Evolutionary conservation across 2,797 vertebrate species (phyloP).

Genomic region (Betta splendens): DNA sequence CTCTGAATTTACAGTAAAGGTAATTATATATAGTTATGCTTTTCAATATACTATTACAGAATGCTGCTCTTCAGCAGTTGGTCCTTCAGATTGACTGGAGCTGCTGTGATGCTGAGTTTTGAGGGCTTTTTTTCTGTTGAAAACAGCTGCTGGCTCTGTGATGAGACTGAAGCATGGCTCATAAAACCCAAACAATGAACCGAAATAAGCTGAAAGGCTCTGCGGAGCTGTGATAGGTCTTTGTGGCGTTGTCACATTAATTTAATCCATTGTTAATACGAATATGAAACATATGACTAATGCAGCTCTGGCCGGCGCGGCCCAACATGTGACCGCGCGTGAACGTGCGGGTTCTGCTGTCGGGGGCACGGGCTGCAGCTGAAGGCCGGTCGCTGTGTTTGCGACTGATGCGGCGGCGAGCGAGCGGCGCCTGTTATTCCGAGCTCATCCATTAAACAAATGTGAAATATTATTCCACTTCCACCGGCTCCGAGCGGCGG

Average conservation of each 20-base stretch:
- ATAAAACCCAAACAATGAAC: slow-evolving; percentile 15
- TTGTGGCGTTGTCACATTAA: background rate
- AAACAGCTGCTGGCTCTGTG: background rate
- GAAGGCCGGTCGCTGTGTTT: slow-evolving; percentile 51
- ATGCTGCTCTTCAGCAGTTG: too few species aligned
- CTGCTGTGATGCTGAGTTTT: slow-evolving; percentile 7
- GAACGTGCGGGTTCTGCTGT: slow-evolving; percentile 22
- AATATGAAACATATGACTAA: background rate
- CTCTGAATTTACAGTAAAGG: slow-evolving; percentile 23
- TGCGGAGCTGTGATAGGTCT: background rate
- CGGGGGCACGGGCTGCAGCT: slow-evolving; percentile 46
- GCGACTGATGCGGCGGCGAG: slow-evolving; percentile 65
- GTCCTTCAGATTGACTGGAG: too few species aligned
- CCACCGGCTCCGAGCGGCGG: slow-evolving; percentile 38
- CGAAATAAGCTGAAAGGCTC: slow-evolving; percentile 9
- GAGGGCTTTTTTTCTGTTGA: background rate
- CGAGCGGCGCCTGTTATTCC: slow-evolving; percentile 51
- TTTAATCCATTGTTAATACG: background rate
- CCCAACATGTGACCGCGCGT: too few species aligned
- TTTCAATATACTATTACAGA: background rate
- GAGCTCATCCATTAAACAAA: slow-evolving; percentile 46
- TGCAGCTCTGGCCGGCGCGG: too few species aligned
- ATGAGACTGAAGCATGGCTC: background rate
- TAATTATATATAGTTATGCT: slow-evolving; percentile 12
- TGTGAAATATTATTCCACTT: slow-evolving; percentile 46